Conservation (phyloP, 2,113 vertebrate genomes). For the Atherinomorus stipes region DNA sequence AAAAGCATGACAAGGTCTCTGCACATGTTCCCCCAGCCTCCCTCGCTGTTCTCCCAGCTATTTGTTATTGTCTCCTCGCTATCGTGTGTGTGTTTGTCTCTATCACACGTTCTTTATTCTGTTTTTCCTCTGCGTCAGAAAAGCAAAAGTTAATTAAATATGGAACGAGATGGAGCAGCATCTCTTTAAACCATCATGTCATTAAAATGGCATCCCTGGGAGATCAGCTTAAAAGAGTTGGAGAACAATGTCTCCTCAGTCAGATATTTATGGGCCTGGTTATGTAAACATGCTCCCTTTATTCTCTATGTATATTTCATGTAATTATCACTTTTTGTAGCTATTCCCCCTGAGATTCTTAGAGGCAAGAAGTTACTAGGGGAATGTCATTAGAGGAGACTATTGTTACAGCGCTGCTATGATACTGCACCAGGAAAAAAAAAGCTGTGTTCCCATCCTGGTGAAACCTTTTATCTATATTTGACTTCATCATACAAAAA, state of each 20-base stretch:
- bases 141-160: conserved; percentile 99
- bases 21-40: conserved; percentile 87
- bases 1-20: conserved; percentile 92
- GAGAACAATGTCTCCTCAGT: conserved; percentile 99
- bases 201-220: conserved; percentile 97
- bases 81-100: conserved; percentile 87
- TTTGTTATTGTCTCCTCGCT: conserved; percentile 95
- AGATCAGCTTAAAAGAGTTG: conserved; percentile 95
- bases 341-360: conserved; percentile 85
- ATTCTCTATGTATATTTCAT: conserved; percentile 99
- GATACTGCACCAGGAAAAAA: conserved; percentile 51
- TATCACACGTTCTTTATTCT: conserved; percentile 75
- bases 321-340: conserved; percentile 99
- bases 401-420: conserved; percentile 73
- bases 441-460: conserved; percentile 49
- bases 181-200: conserved; percentile 99
- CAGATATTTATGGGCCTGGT: conserved; percentile 99
- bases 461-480: conserved; percentile 75
- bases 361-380: conserved; percentile 90
- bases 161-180: conserved; percentile 97
- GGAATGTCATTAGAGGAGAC: conserved; percentile 97
- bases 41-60: conserved; percentile 88
- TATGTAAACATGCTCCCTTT: conserved; percentile 99
- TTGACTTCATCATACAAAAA: conserved; percentile 74
- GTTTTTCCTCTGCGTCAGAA: conserved; percentile 85